These are phyloP conservation scores for Drosophila peninsularis DNA, from an alignment of 2,888 invertebrate genomes.

Conservation along the genomic window DNA sequence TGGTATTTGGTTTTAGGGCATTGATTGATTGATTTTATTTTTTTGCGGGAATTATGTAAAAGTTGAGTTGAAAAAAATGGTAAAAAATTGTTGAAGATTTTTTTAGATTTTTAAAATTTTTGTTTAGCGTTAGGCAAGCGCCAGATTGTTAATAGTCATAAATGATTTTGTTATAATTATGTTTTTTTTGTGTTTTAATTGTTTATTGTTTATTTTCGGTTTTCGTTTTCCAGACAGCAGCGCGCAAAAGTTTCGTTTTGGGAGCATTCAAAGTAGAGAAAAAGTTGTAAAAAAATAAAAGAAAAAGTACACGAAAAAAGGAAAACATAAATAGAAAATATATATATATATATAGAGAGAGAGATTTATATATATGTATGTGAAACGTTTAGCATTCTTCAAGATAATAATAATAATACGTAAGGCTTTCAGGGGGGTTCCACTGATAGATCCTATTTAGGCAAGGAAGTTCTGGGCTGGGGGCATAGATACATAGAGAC, in stretches of 20 bases:
- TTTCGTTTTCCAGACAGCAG: slow-evolving; percentile 73
- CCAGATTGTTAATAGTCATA: slow-evolving; percentile 52
- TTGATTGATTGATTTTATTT: slow-evolving; percentile 33
- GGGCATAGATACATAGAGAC: slow-evolving; percentile 10
- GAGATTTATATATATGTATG: slow-evolving; percentile 62
- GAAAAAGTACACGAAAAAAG: slow-evolving; percentile 78
- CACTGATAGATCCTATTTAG: slow-evolving; percentile 17
- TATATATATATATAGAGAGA: slow-evolving; percentile 57
- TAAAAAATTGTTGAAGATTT: slow-evolving; percentile 20
- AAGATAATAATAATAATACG: slow-evolving; percentile 41
- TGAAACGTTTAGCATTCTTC: slow-evolving; percentile 59
- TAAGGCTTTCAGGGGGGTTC: slow-evolving; percentile 26
- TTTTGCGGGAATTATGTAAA: slow-evolving; percentile 42
- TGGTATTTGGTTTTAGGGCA: slow-evolving; percentile 66
- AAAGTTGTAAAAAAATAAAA: slow-evolving; percentile 70
- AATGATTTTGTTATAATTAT: slow-evolving; percentile 23
- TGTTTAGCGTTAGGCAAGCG: slow-evolving; percentile 65
- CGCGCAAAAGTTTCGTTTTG: slow-evolving; percentile 71
- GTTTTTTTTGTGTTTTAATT: slow-evolving; percentile 23
- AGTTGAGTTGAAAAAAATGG: slow-evolving; percentile 37
- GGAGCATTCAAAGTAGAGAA: slow-evolving; percentile 71
- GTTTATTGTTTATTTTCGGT: slow-evolving; percentile 35
- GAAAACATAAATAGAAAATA: slow-evolving; percentile 58
- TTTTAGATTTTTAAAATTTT: slow-evolving; percentile 9
- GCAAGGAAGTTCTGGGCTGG: slow-evolving; percentile 1